Percentiles rank a stretch among this genome's conserved stretches.
phyloP scores from a whole-genome alignment of 1,140 invertebrate genomes.

The Palaemon carinicauda region DNA sequence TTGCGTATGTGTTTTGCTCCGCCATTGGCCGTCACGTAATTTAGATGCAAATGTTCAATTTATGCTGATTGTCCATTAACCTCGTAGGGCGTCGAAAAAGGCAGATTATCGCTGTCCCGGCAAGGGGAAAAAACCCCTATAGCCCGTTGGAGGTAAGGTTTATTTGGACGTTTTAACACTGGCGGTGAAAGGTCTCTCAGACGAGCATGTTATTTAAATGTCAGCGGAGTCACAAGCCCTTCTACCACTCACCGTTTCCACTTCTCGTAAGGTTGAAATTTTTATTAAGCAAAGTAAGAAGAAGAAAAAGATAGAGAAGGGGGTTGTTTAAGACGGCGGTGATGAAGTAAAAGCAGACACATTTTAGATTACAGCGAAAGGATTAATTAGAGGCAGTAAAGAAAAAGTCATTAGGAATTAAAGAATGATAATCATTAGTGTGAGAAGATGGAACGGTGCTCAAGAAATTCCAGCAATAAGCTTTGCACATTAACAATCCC shows the following conservation, averaged over 20 bases:
- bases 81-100: background rate
- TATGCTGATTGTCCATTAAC: constrained; percentile 12
- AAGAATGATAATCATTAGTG: no score
- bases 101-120: background rate
- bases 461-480: no score
- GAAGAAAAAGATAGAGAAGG: no score
- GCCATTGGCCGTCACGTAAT: background rate
- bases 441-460: no score
- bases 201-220: constrained; percentile 2
- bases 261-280: background rate
- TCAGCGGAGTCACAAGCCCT: background rate
- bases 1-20: background rate
- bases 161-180: background rate
- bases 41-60: constrained; percentile 6
- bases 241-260: background rate
- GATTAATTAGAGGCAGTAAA: no score
- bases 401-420: no score
- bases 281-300: background rate
- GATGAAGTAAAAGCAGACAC: no score
- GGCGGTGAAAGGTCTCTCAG: background rate
- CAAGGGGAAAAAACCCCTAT: background rate
- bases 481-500: no score
- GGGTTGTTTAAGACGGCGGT: no score
- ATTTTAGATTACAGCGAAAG: no score
- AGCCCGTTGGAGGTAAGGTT: background rate